Percentiles rank a stretch among this genome's conserved stretches.
These are phyloP conservation scores for Ateles fusciceps DNA, from an alignment of 2,797 vertebrate species.

Conservation along the genomic window DNA sequence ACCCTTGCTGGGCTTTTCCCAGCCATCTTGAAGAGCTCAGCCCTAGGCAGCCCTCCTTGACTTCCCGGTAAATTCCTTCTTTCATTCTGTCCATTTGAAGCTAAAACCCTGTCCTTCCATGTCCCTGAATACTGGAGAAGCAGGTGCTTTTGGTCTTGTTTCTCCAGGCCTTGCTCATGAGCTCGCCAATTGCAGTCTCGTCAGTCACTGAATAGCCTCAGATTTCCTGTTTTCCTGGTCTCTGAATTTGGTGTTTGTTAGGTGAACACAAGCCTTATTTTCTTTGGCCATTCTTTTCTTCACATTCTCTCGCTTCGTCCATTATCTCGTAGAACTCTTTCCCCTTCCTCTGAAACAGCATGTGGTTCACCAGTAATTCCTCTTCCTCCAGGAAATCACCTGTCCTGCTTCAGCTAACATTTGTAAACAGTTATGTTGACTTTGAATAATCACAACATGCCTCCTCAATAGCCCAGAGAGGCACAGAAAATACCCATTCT, in stretches of 20 bases:
- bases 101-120: too few species aligned
- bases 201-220: background rate
- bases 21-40: background rate
- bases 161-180: background rate
- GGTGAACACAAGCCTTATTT: background rate
- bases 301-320: background rate
- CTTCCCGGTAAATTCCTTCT: background rate
- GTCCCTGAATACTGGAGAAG: background rate
- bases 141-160: background rate
- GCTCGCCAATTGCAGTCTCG: fast-evolving
- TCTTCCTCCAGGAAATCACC: conserved; percentile 5
- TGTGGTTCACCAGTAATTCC: background rate
- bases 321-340: background rate
- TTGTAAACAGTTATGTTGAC: conserved; percentile 10
- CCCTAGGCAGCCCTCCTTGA: background rate
- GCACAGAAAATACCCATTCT: background rate
- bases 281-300: background rate
- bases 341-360: background rate
- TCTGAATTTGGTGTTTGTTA: background rate
- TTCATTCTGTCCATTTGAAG: background rate
- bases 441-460: background rate
- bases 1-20: background rate
- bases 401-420: background rate
- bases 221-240: background rate
- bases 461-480: background rate